A percentile compares a stretch with the other conserved stretches of the same genome.
Conservation (phyloP, 92 coral and sea anemone genomes). For the Heteractis magnifica region DNA sequence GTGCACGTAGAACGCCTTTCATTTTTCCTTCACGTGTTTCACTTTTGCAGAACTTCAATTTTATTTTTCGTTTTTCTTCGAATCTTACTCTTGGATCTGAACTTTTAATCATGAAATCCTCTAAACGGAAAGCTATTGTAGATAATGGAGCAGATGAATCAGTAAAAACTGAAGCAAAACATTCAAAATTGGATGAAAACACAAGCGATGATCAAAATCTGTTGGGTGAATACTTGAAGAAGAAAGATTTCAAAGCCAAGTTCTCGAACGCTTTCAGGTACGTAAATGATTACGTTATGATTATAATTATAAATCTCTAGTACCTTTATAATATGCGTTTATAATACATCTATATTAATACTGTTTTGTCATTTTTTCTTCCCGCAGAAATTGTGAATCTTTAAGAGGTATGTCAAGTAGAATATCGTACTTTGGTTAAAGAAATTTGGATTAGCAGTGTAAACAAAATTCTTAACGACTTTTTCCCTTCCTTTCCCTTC, state of each 20-base stretch:
- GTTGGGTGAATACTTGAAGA: conserved; percentile 50
- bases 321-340: neutral
- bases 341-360: neutral
- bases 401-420: conserved; percentile 43
- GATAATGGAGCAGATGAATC: conserved; percentile 19
- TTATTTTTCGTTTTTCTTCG: neutral
- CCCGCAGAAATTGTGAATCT: conserved; percentile 47
- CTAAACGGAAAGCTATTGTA: conserved; percentile 36
- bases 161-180: conserved; percentile 23
- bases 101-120: conserved; percentile 31
- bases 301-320: neutral
- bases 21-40: conserved; percentile 14
- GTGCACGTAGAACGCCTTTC: conserved; percentile 34
- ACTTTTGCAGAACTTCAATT: neutral
- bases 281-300: neutral
- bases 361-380: neutral
- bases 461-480: neutral
- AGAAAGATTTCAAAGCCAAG: conserved; percentile 63
- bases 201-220: conserved; percentile 6
- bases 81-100: neutral
- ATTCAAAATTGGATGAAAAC: conserved; percentile 31
- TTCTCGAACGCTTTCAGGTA: conserved; percentile 78
- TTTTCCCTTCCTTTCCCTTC: neutral
- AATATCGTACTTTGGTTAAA: neutral
- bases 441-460: neutral